Percentiles rank a stretch among this genome's conserved stretches.
Conservation (phyloP, 2,797 vertebrate species). For the Takifugu rubripes region DNA sequence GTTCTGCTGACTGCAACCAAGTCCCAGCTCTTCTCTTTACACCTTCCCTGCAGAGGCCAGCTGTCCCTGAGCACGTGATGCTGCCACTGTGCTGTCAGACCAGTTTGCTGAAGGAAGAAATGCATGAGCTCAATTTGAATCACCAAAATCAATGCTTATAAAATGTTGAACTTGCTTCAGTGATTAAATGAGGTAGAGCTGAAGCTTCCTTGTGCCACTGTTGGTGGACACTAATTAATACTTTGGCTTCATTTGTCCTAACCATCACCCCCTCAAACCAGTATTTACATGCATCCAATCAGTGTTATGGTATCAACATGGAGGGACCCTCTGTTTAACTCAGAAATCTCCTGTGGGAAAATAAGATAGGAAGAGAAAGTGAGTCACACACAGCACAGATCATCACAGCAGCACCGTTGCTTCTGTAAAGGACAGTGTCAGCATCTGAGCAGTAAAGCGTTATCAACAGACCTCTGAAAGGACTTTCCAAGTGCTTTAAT, state of each 20-base stretch:
- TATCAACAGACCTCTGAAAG: slow-evolving; percentile 11
- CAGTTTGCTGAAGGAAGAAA: background rate
- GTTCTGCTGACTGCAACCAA: slow-evolving; percentile 24
- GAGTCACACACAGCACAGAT: slow-evolving; percentile 42
- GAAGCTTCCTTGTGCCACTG: background rate
- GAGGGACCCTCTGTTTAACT: slow-evolving; percentile 11
- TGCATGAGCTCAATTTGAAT: background rate
- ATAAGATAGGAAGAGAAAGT: slow-evolving; percentile 37
- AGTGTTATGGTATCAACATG: slow-evolving; percentile 33
- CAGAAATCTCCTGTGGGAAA: slow-evolving; percentile 26
- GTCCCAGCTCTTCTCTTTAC: slow-evolving; percentile 50
- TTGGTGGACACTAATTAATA: slow-evolving; percentile 6
- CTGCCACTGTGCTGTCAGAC: slow-evolving; percentile 13
- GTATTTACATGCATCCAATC: slow-evolving; percentile 32
- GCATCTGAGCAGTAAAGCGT: slow-evolving; percentile 37
- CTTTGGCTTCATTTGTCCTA: slow-evolving; percentile 38
- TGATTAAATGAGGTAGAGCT: too few species aligned
- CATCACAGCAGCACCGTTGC: slow-evolving; percentile 13
- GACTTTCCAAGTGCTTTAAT: slow-evolving; percentile 3
- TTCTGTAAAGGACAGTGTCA: too few species aligned
- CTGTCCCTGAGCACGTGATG: slow-evolving; percentile 47
- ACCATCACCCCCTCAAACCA: slow-evolving; percentile 14
- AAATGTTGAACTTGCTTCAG: too few species aligned
- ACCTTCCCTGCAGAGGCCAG: slow-evolving; percentile 57
- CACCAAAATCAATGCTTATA: background rate